These are phyloP conservation scores for Acestrorhynchus altus DNA, from an alignment of 2,797 vertebrate genomes.

Conservation along the genomic window DNA sequence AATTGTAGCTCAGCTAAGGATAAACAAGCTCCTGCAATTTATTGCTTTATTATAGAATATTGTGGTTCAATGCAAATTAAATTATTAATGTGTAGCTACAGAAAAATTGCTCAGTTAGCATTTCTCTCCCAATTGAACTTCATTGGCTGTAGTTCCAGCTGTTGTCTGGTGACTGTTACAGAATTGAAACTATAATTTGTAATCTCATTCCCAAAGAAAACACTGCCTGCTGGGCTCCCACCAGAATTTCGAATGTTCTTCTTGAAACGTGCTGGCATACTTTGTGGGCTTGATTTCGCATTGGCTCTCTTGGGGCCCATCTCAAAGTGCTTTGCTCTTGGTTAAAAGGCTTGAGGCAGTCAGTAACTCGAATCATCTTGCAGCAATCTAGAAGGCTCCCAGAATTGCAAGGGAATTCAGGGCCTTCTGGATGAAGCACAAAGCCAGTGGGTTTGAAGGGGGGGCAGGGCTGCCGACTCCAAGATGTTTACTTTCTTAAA, in stretches of 20 bases:
- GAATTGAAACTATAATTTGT: constrained; percentile 26
- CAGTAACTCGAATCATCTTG: constrained; percentile 50
- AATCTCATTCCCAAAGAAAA: constrained; percentile 38
- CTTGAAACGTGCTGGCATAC: constrained; percentile 39
- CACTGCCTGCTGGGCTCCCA: constrained; percentile 23
- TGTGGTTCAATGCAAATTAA: neutral
- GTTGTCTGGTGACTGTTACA: neutral
- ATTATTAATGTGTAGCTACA: neutral
- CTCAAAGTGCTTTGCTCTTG: constrained; percentile 45
- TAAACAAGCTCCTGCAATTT: too few species aligned
- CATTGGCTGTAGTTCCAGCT: constrained; percentile 1
- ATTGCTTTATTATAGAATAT: too few species aligned
- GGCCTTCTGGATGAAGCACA: constrained; percentile 36
- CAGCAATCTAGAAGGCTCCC: constrained; percentile 40
- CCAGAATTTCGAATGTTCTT: constrained; percentile 32
- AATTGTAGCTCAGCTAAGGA: too few species aligned
- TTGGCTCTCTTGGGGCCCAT: constrained; percentile 46
- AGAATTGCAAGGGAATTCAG: constrained; percentile 39
- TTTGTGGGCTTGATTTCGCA: constrained; percentile 15
- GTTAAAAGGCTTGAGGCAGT: constrained; percentile 51
- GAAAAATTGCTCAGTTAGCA: neutral
- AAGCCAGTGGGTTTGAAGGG: constrained; percentile 16
- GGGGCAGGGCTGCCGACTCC: neutral
- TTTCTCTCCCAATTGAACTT: neutral
- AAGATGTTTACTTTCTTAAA: constrained; percentile 15